These are phyloP conservation scores for Anoplopoma fimbria DNA, from an alignment of 2,113 vertebrate species.

Conservation along the genomic window DNA sequence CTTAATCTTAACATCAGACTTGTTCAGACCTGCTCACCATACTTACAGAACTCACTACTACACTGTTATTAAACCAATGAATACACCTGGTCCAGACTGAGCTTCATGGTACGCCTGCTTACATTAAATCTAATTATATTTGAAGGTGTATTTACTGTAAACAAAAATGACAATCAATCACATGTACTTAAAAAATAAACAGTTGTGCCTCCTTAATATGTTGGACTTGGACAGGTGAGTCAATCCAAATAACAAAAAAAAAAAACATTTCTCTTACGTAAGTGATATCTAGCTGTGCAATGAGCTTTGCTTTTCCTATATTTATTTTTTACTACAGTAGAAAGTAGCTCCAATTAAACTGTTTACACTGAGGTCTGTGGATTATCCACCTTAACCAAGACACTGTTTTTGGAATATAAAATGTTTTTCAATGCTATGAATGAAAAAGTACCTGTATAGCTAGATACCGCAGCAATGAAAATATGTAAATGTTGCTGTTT, in stretches of 20 bases:
- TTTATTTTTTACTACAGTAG: neutral
- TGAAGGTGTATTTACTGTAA: neutral
- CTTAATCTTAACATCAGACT: neutral
- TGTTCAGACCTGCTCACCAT: neutral
- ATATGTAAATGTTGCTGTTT: neutral
- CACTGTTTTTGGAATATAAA: neutral
- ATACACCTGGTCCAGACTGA: neutral
- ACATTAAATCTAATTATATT: neutral
- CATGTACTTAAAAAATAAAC: neutral
- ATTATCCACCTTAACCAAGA: neutral
- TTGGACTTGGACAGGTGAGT: neutral
- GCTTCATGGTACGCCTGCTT: neutral
- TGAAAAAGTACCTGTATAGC: neutral
- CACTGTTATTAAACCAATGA: neutral
- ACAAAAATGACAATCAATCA: neutral
- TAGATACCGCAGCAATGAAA: neutral
- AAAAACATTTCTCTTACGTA: neutral
- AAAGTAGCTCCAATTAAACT: neutral
- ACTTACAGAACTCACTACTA: conserved; percentile 5
- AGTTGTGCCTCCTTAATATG: neutral
- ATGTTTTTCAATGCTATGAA: neutral
- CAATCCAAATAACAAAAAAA: neutral
- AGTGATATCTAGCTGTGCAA: neutral
- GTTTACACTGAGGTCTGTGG: too few species aligned
- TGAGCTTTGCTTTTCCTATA: neutral